These are phyloP conservation scores for Exephanes ischioxanthus DNA, from an alignment of 2,888 invertebrate genomes.

Conservation along the genomic window DNA sequence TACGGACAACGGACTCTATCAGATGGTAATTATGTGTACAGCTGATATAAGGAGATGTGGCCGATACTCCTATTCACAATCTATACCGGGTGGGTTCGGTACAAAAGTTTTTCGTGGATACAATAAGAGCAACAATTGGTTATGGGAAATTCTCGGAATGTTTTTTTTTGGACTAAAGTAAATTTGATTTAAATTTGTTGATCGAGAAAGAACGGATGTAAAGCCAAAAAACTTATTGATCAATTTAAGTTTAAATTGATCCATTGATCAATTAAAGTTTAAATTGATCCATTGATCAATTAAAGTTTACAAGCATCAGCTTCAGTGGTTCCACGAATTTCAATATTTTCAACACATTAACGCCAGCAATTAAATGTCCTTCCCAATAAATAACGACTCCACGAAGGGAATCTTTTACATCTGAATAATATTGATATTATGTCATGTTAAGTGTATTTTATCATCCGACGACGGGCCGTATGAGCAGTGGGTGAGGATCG, in stretches of 20 bases:
- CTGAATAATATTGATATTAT: not conserved
- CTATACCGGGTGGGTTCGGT: constrained; percentile 80
- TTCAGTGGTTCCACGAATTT: not conserved
- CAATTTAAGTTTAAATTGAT: too few species aligned
- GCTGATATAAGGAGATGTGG: constrained; percentile 77
- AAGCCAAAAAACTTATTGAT: not conserved
- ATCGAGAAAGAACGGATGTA: not conserved
- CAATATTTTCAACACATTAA: not conserved
- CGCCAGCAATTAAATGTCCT: not conserved
- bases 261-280: too few species aligned
- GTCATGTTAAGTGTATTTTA: not conserved
- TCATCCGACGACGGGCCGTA: not conserved
- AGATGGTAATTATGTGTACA: constrained; percentile 84
- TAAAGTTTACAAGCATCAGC: not conserved
- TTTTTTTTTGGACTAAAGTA: not conserved
- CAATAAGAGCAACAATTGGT: not conserved
- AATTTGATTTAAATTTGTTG: not conserved
- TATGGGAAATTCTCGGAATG: not conserved
- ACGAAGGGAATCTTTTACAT: not conserved
- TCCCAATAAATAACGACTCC: not conserved
- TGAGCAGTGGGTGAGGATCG: constrained; percentile 16
- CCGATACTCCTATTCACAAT: constrained; percentile 81
- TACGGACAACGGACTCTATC: constrained; percentile 85
- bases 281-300: too few species aligned
- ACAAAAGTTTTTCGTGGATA: not conserved